These are phyloP conservation scores for Drosophila macrospina DNA, from an alignment of 2,888 invertebrate genomes.

Conservation along the genomic window DNA sequence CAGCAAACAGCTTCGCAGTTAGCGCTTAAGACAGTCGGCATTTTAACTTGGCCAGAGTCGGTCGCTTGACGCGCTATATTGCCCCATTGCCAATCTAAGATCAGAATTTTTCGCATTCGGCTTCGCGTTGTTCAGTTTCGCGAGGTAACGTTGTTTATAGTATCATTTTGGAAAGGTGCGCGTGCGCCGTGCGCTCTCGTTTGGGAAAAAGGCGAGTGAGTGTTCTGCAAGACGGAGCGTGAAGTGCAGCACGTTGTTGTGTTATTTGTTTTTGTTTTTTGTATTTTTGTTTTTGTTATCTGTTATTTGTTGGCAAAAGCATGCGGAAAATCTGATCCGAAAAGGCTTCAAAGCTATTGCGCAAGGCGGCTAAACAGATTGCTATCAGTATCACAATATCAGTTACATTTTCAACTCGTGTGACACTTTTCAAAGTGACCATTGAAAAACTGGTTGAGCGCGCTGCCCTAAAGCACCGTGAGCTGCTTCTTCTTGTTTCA, in stretches of 20 bases:
- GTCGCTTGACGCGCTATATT: conserved; percentile 45
- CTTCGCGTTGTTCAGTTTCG: conserved; percentile 12
- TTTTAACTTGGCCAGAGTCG: conserved; percentile 62
- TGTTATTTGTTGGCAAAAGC: conserved; percentile 41
- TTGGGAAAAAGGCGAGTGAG: conserved; percentile 43
- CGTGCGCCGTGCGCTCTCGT: conserved; percentile 48
- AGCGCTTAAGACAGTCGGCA: conserved; percentile 61
- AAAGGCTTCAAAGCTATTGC: conserved; percentile 48
- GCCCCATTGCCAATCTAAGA: not conserved
- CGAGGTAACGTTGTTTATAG: conserved; percentile 3
- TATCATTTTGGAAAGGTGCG: conserved; percentile 50
- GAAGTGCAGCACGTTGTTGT: conserved; percentile 67
- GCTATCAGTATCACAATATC: conserved; percentile 24
- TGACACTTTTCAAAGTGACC: conserved; percentile 53
- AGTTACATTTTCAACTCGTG: conserved; percentile 40
- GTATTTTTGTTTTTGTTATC: conserved; percentile 36
- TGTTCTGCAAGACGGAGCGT: conserved; percentile 81
- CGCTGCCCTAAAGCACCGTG: conserved; percentile 32
- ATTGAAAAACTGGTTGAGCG: conserved; percentile 43
- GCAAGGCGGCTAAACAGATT: conserved; percentile 32
- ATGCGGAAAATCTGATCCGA: conserved; percentile 66
- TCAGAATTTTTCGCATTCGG: conserved; percentile 1
- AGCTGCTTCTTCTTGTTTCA: conserved; percentile 14
- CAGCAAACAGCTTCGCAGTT: conserved; percentile 1
- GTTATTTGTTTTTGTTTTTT: conserved; percentile 26